These are phyloP conservation scores for Echeneis naucrates DNA, from an alignment of 2,797 vertebrate species.

Conservation along the genomic window DNA sequence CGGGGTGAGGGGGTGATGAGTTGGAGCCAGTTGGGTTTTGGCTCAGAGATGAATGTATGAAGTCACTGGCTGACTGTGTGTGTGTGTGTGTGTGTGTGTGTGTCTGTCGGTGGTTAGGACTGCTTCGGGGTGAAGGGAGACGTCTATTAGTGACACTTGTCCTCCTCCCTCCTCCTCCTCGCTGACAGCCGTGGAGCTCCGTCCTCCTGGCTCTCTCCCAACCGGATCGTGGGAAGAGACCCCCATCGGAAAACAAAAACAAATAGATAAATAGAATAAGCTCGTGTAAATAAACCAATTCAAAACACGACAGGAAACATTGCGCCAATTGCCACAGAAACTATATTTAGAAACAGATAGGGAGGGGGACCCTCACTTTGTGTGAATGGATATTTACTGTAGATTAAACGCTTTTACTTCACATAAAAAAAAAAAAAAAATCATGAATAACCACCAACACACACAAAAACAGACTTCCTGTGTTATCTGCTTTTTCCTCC, in stretches of 20 bases:
- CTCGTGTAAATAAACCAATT: slow-evolving; percentile 47
- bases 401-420: neutral
- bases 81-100: slow-evolving; percentile 23
- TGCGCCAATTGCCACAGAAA: neutral
- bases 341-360: slow-evolving; percentile 43
- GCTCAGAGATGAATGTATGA: slow-evolving; percentile 50
- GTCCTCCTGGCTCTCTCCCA: slow-evolving; percentile 58
- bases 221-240: slow-evolving; percentile 75
- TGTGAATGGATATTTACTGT: neutral
- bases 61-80: slow-evolving; percentile 33
- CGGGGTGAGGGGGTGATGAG: slow-evolving; percentile 22
- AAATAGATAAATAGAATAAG: slow-evolving; percentile 60
- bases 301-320: slow-evolving; percentile 26
- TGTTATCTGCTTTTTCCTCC: too few relatives aligned
- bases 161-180: slow-evolving; percentile 26
- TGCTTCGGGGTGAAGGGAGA: slow-evolving; percentile 30
- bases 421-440: neutral
- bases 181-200: slow-evolving; percentile 20
- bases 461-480: too few relatives aligned
- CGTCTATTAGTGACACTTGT: slow-evolving; percentile 48
- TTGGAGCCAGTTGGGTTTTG: slow-evolving; percentile 24
- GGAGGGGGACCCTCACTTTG: neutral
- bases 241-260: slow-evolving; percentile 43
- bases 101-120: neutral
- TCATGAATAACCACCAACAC: too few relatives aligned